Evolutionary conservation across 2,113 vertebrate species (phyloP).

Genomic region (Callorhinus ursinus): DNA sequence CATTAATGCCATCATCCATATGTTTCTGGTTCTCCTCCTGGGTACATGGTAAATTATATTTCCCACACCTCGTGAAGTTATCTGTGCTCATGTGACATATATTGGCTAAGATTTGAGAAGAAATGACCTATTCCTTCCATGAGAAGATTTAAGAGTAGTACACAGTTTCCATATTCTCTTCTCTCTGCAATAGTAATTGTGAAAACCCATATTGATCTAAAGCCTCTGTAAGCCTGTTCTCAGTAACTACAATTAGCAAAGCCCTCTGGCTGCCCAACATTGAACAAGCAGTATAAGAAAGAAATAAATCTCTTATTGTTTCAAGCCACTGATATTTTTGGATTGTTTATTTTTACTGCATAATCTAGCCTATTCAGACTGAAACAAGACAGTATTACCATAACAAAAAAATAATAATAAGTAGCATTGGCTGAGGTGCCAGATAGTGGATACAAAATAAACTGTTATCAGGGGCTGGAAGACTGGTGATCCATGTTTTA

Average conservation of each 20-base stretch:
- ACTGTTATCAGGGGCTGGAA: not conserved
- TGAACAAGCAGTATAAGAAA: not conserved
- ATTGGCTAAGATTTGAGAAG: not conserved
- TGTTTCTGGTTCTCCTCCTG: not conserved
- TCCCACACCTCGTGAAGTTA: not conserved
- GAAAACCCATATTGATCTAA: not conserved
- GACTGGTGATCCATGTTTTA: not conserved
- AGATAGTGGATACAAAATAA: not conserved
- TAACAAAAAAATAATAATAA: not conserved
- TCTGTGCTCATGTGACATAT: not conserved
- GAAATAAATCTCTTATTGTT: not conserved
- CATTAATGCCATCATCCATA: not conserved
- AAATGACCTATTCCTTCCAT: not conserved
- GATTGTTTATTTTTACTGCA: not conserved
- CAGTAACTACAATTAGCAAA: not conserved
- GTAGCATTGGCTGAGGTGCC: not conserved
- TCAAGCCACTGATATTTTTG: not conserved
- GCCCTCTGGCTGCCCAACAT: not conserved
- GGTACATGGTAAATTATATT: not conserved
- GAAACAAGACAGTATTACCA: not conserved
- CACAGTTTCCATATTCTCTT: not conserved
- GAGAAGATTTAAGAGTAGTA: conserved; percentile 10
- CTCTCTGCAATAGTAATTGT: not conserved
- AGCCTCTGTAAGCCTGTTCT: not conserved
- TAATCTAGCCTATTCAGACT: not conserved